Evolutionary conservation across 2,113 vertebrate species (phyloP).

Genomic region (Ceyx melanurus): DNA sequence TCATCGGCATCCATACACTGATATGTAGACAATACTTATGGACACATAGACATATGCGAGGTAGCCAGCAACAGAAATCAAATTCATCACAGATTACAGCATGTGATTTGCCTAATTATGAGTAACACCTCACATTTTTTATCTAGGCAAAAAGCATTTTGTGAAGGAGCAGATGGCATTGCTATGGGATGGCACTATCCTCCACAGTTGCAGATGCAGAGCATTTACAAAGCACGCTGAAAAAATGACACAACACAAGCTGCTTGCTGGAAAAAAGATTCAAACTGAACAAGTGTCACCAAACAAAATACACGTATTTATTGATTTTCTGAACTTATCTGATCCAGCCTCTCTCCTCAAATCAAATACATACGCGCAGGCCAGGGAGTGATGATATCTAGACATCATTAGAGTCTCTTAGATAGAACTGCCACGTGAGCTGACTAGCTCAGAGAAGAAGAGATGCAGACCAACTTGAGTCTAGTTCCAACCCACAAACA

Average conservation of each 20-base stretch:
- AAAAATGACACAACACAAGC: conserved; percentile 69
- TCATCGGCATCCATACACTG: conserved; percentile 59
- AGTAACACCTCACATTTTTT: conserved; percentile 67
- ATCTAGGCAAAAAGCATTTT: conserved; percentile 63
- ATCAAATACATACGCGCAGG: not conserved
- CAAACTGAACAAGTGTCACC: conserved; percentile 60
- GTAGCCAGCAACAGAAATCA: conserved; percentile 48
- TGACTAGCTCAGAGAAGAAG: not conserved
- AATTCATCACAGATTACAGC: conserved; percentile 66
- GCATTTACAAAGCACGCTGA: conserved; percentile 34
- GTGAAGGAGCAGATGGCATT: conserved; percentile 69
- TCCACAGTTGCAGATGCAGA: conserved; percentile 70
- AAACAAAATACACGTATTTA: conserved; percentile 49
- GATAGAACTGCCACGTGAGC: conserved; percentile 3
- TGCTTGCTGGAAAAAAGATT: conserved; percentile 47
- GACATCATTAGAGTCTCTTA: conserved; percentile 8
- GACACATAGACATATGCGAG: conserved; percentile 21
- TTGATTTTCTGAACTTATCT: conserved; percentile 51
- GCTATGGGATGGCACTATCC: conserved; percentile 60
- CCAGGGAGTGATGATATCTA: conserved; percentile 26
- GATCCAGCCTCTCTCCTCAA: conserved; percentile 44
- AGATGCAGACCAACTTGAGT: conserved; percentile 35
- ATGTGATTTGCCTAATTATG: conserved; percentile 71
- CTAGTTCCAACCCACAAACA: conserved; percentile 46
- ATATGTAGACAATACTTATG: conserved; percentile 50